Base-by-base conservation (phyloP, 2,888 invertebrate species). In the Drepanosiphum platanoidis region DNA sequence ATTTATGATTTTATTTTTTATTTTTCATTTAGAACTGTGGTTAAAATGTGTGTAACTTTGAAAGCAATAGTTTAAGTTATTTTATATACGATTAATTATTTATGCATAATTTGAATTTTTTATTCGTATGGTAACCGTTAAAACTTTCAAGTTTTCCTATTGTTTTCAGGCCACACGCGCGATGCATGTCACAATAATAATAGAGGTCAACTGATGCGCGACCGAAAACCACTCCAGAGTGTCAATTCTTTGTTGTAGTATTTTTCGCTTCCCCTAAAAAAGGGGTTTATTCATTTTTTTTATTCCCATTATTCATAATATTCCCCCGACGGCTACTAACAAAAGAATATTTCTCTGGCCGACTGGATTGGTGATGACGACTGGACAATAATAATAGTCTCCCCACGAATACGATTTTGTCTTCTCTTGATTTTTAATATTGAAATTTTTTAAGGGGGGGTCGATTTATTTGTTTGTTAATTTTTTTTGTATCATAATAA, bases 191-290 rank as follows among this genome's bases (percentile, higher is more conserved):
- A 84, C 52, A 84, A 84, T 77, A 84, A 84, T 77, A 84, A 84
- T 68, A 77, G 84, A 84, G 75, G 77, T 84, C 84, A 84, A 84
- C 84, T 77, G 84, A 84, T 84, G 84, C 84, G 84, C 58, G 77
- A 77, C 84, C 77, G n/a, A 68, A 84, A 77, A 68, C 84, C 75
- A 84, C 84, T 84, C 75, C 66, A 75, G 52, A 84, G 68, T 58
- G 75, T 70, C 77, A 36, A 84, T 77, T 84, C 77, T 68, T 84
- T 84, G 66, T 84, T 77, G 39, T 75, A 39, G n/a, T 66, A 5
- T 68, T 52, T 84, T 77, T 81, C 34, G 72, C 42, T n/a, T 32
- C 75, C 75, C 77, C 68, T n/a, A 52, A 75, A 84, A 75, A 84
- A 68, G 52, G 77, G 84, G 52, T 36, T 84, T 52, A 75, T 68